phyloP scores from a whole-genome alignment of 1,140 invertebrate species.

The Tetragnatha versicolor region DNA sequence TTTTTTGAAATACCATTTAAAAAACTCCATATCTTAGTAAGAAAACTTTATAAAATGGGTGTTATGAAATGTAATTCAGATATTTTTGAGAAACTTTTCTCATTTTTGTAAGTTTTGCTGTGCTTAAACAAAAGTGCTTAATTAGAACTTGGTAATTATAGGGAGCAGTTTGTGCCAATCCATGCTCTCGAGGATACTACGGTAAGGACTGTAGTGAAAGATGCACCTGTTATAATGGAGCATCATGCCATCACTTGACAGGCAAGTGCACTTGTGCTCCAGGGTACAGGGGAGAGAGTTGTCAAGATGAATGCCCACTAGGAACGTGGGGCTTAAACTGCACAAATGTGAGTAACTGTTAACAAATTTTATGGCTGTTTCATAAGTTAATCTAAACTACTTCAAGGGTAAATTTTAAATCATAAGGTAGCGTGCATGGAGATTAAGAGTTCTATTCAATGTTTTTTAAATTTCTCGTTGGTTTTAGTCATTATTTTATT shows the following conservation, averaged over 20 bases:
- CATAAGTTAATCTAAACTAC: conserved; percentile 77
- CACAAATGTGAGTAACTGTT: conserved; percentile 52
- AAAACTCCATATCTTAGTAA: too few relatives aligned
- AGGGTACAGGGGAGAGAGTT: conserved; percentile 77
- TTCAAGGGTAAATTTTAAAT: not conserved
- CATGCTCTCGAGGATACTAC: conserved; percentile 73
- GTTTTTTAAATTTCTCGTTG: too few relatives aligned
- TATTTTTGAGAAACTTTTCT: too few relatives aligned
- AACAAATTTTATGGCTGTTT: not conserved
- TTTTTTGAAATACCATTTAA: not conserved
- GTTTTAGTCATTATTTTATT: too few relatives aligned
- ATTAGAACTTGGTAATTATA: too few relatives aligned
- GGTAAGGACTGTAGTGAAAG: conserved; percentile 81
- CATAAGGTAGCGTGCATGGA: too few relatives aligned
- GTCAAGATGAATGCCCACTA: conserved; percentile 81
- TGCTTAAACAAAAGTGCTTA: not conserved
- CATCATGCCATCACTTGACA: conserved; percentile 86
- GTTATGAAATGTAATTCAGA: too few relatives aligned
- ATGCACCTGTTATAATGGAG: conserved; percentile 77
- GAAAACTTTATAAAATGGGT: too few relatives aligned
- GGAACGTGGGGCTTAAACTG: conserved; percentile 83
- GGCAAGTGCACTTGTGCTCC: conserved; percentile 79
- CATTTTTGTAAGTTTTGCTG: not conserved
- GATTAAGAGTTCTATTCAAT: too few relatives aligned
- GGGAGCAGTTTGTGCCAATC: conserved; percentile 56